Base-by-base conservation (phyloP, 2,797 vertebrate species). In the Alcedo atthis region DNA sequence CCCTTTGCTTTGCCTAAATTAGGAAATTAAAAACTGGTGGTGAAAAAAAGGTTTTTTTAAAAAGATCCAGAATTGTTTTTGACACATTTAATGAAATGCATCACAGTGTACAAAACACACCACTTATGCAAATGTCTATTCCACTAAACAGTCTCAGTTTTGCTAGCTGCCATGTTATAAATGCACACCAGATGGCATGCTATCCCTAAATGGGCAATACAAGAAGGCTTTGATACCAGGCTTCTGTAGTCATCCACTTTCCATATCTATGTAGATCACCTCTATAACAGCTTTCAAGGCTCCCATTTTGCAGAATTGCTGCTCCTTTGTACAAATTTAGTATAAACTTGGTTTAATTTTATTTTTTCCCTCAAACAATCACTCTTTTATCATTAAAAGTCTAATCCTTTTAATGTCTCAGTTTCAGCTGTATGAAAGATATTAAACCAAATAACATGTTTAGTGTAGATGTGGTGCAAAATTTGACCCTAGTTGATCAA, bases 121-220 rank as follows among this genome's bases (percentile, higher is more conserved):
- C 25, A 25, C 25, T 63, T 45, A 54, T 0, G 8, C 40, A 71
- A 54, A 59, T 0, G 2, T 17, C 4, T 42, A 7, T 24, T 48
- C 37, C 45, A 18, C 53, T 21, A 2, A 64, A 16, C 12, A 4
- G 42, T 54, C 21, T 11, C 21, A 19, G 28, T 46, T 35, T 66
- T 22, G 59, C 24, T 58, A n/a, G 55, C 51, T 81, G 82, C 51
- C 1, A 1, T 63, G 26, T 64, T 75, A 26, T 4, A 75, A 37
- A 37, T 35, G 30, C 63, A 71, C 92, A 82, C 58, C 81, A 94
- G 92, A 63, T 89, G 79, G 85, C 85, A 89, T 3, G 18, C 43
- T 70, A 8, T 33, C 35, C 21, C 67, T 21, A 30, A 57, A 57
- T 16, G 32, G 71, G 51, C 37, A 54, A 9, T 20, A 15, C 20